phyloP scores from a whole-genome alignment of 2,797 vertebrate species.

The Argyrosomus regius region DNA sequence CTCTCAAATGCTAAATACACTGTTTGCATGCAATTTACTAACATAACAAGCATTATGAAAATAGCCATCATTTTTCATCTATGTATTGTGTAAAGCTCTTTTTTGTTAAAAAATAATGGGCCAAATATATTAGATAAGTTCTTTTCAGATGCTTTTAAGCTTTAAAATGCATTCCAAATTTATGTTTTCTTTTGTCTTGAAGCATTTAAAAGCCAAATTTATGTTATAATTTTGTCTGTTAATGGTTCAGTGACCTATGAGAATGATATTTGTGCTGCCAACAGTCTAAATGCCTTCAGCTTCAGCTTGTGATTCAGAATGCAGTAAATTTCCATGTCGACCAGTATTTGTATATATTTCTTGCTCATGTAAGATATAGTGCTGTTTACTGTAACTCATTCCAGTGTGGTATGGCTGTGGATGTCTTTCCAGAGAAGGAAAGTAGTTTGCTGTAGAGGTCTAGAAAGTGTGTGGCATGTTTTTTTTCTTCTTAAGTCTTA shows the following conservation, averaged over 20 bases:
- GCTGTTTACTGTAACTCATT: conserved; percentile 82
- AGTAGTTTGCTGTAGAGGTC: conserved; percentile 53
- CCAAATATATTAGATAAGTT: conserved; percentile 68
- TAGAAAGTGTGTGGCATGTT: conserved; percentile 50
- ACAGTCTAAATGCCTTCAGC: conserved; percentile 48
- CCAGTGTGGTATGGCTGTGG: conserved; percentile 58
- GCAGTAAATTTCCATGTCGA: conserved; percentile 61
- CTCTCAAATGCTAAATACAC: conserved; percentile 57
- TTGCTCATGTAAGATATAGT: conserved; percentile 73
- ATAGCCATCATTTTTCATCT: conserved; percentile 44
- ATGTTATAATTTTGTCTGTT: conserved; percentile 18
- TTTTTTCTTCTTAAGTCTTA: conserved; percentile 43
- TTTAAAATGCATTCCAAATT: conserved; percentile 77
- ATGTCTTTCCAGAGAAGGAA: conserved; percentile 48
- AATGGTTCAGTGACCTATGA: conserved; percentile 24
- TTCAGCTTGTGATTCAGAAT: conserved; percentile 65
- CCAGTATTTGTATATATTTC: conserved; percentile 69
- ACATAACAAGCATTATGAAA: conserved; percentile 58
- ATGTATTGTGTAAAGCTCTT: conserved; percentile 51
- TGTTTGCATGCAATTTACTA: conserved; percentile 78
- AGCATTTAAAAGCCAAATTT: conserved; percentile 60
- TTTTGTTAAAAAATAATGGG: conserved; percentile 57
- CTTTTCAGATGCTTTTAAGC: conserved; percentile 59
- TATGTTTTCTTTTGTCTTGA: conserved; percentile 33
- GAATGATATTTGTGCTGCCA: conserved; percentile 38